Evolutionary conservation across 2,888 invertebrate species (phyloP).

Genomic region (Cryptocephalus moraei): DNA sequence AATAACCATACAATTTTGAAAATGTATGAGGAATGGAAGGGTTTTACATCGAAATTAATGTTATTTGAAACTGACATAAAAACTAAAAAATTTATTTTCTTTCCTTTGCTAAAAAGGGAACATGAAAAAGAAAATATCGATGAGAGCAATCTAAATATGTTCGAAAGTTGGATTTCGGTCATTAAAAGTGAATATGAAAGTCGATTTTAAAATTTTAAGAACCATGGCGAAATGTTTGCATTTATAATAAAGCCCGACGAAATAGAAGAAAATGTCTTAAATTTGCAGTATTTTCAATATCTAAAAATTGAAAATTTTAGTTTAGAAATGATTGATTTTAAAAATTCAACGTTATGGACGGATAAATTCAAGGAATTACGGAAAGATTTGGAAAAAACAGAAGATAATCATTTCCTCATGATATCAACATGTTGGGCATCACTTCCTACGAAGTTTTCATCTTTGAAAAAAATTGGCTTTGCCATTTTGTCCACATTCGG

Average conservation of each 20-base stretch:
- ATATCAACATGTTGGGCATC: conserved; percentile 3
- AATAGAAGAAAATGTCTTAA: conserved; percentile 4
- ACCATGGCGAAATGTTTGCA: neutral
- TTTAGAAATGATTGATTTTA: neutral
- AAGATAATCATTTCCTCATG: conserved; percentile 2
- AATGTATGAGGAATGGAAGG: conserved; percentile 17
- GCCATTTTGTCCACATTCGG: conserved; percentile 12
- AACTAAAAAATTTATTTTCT: conserved; percentile 13
- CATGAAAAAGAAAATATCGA: conserved; percentile 14
- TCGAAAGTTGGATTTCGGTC: conserved; percentile 2
- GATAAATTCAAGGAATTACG: too few species aligned
- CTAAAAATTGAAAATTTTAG: neutral
- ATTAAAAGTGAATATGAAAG: conserved; percentile 3
- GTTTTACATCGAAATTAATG: conserved; percentile 15
- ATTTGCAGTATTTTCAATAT: conserved; percentile 1
- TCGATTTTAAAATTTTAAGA: conserved; percentile 2
- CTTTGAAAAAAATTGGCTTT: conserved; percentile 14
- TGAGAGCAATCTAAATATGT: conserved; percentile 4
- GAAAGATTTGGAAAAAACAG: conserved; percentile 4
- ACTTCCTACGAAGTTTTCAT: conserved; percentile 13
- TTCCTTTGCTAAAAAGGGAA: conserved; percentile 11
- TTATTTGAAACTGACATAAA: conserved; percentile 16
- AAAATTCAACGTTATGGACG: too few species aligned
- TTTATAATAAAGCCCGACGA: conserved; percentile 1
- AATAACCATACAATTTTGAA: conserved; percentile 17